These are phyloP conservation scores for Magallana nippona DNA, from an alignment of 2,888 invertebrate genomes.

Conservation along the genomic window DNA sequence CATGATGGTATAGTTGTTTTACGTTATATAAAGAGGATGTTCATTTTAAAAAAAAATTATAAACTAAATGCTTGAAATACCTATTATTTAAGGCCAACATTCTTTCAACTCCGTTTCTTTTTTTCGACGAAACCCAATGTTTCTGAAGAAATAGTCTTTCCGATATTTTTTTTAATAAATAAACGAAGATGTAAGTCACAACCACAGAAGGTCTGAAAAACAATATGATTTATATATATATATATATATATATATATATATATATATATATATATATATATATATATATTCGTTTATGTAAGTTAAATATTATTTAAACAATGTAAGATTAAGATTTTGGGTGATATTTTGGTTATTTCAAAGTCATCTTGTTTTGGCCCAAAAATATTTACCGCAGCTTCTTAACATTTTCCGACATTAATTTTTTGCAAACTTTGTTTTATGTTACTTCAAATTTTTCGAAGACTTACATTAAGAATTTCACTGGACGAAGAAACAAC, in stretches of 20 bases:
- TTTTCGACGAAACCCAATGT: background rate
- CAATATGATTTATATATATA: background rate
- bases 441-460: background rate
- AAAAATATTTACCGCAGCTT: too few species aligned
- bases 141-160: background rate
- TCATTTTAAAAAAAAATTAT: background rate
- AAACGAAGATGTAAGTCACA: constrained; percentile 3
- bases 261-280: background rate
- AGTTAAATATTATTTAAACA: background rate
- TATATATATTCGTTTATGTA: background rate
- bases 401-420: too few species aligned
- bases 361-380: too few species aligned
- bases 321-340: too few species aligned
- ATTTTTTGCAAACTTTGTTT: too few species aligned
- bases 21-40: too few species aligned
- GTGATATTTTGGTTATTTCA: too few species aligned
- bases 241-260: too few species aligned
- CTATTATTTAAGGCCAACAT: background rate
- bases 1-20: too few species aligned
- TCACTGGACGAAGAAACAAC: constrained; percentile 19
- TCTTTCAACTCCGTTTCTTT: background rate
- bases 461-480: background rate
- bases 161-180: background rate
- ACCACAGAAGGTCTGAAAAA: background rate
- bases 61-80: background rate